Conservation (phyloP, 2,888 invertebrate species). For the Cetonia aurata region DNA sequence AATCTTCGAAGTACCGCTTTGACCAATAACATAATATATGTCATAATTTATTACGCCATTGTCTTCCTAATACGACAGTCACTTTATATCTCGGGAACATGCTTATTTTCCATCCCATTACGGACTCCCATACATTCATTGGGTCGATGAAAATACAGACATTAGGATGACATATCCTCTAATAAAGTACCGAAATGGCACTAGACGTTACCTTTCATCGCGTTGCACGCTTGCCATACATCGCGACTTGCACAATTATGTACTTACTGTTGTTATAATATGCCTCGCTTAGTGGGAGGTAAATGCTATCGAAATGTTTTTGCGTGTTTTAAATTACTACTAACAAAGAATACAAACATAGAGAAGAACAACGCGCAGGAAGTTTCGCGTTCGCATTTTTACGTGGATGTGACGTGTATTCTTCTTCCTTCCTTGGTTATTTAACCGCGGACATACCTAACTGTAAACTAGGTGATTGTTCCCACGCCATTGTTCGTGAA, state of each 20-base stretch:
- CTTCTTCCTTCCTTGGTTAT: not conserved
- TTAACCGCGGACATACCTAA: conserved; percentile 14
- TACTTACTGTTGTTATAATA: too few species aligned
- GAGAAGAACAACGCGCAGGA: too few species aligned
- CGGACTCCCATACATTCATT: not conserved
- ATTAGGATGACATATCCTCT: not conserved
- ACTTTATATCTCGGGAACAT: conserved; percentile 5
- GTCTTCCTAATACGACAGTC: conserved; percentile 6
- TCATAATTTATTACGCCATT: not conserved
- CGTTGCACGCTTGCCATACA: too few species aligned
- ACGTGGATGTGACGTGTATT: too few species aligned
- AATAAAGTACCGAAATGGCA: not conserved
- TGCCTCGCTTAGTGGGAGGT: too few species aligned
- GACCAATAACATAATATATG: not conserved
- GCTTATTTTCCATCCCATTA: not conserved
- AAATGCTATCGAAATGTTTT: too few species aligned
- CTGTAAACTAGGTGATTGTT: conserved; percentile 24
- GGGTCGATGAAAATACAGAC: conserved; percentile 1
- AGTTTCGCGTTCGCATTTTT: too few species aligned
- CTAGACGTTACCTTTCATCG: too few species aligned
- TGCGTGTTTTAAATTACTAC: too few species aligned
- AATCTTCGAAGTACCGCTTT: too few species aligned
- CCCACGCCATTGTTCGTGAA: conserved; percentile 4
- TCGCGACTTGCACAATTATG: too few species aligned
- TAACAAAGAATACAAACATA: too few species aligned